Evolutionary conservation across 2,797 vertebrate species (phyloP).

Genomic region (Pseudotriccus pelzelni): DNA sequence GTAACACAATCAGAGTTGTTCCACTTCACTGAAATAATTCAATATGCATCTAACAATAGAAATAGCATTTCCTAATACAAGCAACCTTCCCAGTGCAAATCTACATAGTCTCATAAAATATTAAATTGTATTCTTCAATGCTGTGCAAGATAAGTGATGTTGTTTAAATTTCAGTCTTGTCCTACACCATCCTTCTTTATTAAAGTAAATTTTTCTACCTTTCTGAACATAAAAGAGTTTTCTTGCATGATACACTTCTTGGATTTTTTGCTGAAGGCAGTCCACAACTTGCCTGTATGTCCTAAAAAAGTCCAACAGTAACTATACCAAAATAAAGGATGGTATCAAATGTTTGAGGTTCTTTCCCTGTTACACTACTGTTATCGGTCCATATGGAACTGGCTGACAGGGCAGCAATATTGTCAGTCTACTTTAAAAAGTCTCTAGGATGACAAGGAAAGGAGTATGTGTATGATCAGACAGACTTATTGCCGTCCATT

Average conservation of each 20-base stretch:
- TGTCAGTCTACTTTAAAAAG: neutral
- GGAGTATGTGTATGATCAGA: neutral
- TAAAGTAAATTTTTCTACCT: neutral
- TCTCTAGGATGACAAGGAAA: neutral
- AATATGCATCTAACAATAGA: neutral
- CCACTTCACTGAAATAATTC: slow-evolving; percentile 11
- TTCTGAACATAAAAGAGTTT: neutral
- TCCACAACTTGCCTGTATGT: neutral
- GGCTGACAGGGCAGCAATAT: neutral
- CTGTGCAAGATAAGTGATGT: neutral
- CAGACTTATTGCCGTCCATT: neutral
- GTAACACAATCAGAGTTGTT: neutral
- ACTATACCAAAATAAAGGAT: neutral
- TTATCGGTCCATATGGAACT: neutral
- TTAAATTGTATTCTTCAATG: neutral
- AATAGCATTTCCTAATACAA: neutral
- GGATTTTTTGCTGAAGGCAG: neutral
- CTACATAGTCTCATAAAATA: neutral
- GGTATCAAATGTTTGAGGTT: neutral
- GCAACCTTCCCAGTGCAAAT: neutral
- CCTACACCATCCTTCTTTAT: neutral
- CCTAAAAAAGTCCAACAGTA: neutral
- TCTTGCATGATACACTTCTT: neutral
- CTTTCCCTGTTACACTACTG: neutral
- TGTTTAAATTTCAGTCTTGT: neutral